phyloP scores from a whole-genome alignment of 2,888 invertebrate species.

The Orthosia gracilis region DNA sequence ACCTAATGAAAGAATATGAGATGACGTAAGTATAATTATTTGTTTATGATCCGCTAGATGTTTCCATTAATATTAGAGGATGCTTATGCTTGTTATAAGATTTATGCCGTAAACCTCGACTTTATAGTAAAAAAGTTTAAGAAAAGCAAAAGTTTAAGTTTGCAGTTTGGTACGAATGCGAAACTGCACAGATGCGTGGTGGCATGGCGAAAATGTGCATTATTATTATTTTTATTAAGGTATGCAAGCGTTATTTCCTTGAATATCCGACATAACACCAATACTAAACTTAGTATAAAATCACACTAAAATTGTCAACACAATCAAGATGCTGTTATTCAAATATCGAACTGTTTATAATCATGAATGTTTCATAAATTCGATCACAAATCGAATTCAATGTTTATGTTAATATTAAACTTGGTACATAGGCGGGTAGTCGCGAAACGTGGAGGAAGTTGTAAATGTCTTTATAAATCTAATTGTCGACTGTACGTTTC shows the following conservation, averaged over 20 bases:
- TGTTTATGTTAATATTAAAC: slow-evolving; percentile 68
- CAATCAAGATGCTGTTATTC: slow-evolving; percentile 48
- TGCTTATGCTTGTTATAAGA: too few species aligned
- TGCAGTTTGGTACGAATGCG: not conserved
- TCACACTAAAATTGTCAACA: slow-evolving; percentile 41
- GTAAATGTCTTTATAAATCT: slow-evolving; percentile 68
- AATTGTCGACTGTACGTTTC: slow-evolving; percentile 15
- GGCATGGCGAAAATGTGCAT: not conserved
- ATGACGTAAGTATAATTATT: not conserved
- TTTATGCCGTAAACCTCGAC: not conserved
- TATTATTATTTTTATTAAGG: not conserved
- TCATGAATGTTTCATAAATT: slow-evolving; percentile 61
- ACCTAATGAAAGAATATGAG: too few species aligned
- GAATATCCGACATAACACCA: not conserved
- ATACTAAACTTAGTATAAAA: slow-evolving; percentile 13
- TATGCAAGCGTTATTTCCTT: not conserved
- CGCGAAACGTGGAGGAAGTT: slow-evolving; percentile 61
- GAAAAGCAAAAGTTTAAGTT: not conserved
- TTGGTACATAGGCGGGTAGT: slow-evolving; percentile 57
- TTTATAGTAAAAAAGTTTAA: not conserved
- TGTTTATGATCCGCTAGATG: not conserved
- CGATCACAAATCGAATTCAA: slow-evolving; percentile 65
- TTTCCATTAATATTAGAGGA: too few species aligned
- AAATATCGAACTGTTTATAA: slow-evolving; percentile 47
- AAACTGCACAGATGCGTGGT: too few species aligned